A percentile compares a stretch with the other conserved stretches of the same genome.
Evolutionary conservation across 2,888 invertebrate species (phyloP).

Genomic region (Campaea margaritaria): DNA sequence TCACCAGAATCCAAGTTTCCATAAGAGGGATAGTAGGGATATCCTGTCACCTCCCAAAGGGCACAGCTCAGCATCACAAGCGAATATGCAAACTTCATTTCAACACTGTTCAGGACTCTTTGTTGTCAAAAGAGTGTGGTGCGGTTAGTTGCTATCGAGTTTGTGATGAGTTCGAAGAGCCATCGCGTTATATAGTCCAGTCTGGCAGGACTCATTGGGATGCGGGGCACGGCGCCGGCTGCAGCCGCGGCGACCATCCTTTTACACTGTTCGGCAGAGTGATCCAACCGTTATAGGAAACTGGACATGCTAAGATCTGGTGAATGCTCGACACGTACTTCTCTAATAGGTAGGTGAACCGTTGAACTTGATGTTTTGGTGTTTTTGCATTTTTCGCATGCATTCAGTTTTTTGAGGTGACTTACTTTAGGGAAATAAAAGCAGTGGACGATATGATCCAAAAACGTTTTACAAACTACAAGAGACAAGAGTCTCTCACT

Average conservation of each 20-base stretch:
- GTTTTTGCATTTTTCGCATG: conserved; percentile 47
- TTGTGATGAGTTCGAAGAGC: conserved; percentile 58
- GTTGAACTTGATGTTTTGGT: conserved; percentile 63
- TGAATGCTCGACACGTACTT: conserved; percentile 67
- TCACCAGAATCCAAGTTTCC: conserved; percentile 76
- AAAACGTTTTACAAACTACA: not conserved
- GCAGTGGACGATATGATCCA: too few relatives aligned
- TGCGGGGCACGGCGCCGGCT: conserved; percentile 64
- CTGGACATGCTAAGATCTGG: conserved; percentile 63
- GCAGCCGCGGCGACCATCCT: conserved; percentile 65
- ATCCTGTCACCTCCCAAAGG: conserved; percentile 63
- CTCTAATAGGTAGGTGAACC: conserved; percentile 56
- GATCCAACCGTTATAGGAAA: conserved; percentile 74
- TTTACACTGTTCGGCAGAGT: conserved; percentile 68
- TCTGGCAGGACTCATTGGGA: conserved; percentile 73
- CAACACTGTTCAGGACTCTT: conserved; percentile 46
- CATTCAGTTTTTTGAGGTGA: conserved; percentile 32
- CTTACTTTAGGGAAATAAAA: conserved; percentile 26
- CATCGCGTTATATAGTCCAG: conserved; percentile 74
- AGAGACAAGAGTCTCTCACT: not conserved
- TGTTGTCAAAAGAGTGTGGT: conserved; percentile 58
- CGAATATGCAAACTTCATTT: conserved; percentile 62
- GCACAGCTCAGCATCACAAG: conserved; percentile 62
- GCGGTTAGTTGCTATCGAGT: conserved; percentile 56
- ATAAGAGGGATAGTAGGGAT: conserved; percentile 75